Evolutionary conservation across 1,140 invertebrate genomes (phyloP).

Genomic region (Maconellicoccus hirsutus): DNA sequence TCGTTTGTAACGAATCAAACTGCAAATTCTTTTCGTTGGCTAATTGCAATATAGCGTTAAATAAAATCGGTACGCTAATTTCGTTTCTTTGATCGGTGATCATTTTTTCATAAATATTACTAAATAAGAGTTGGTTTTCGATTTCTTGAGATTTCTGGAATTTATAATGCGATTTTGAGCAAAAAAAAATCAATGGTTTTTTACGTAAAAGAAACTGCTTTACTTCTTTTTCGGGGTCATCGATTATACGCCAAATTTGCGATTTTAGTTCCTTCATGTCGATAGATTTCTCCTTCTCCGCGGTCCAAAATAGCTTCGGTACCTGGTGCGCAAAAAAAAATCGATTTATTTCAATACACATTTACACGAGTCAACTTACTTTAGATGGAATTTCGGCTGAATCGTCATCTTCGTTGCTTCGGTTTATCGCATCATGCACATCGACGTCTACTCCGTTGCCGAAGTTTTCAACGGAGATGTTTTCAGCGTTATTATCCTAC

Average conservation of each 20-base stretch:
- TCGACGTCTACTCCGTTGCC: background rate
- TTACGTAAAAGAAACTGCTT: too few relatives aligned
- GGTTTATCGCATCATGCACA: background rate
- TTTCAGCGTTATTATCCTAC: background rate
- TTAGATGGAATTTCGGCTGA: conserved; percentile 47
- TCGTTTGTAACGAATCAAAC: background rate
- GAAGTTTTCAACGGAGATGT: conserved; percentile 24
- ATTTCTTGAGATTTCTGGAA: background rate
- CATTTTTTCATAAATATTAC: background rate
- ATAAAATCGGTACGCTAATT: background rate
- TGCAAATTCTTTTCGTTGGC: conserved; percentile 1
- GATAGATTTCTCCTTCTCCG: conserved; percentile 62
- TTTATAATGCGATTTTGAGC: too few relatives aligned
- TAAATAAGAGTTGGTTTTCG: background rate
- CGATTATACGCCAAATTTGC: conserved; percentile 47
- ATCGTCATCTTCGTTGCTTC: conserved; percentile 38
- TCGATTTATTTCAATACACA: background rate
- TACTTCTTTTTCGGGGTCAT: background rate
- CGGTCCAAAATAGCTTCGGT: conserved; percentile 49
- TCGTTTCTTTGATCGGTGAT: background rate
- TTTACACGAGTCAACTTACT: conserved; percentile 26
- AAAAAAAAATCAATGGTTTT: too few relatives aligned
- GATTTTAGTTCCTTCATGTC: conserved; percentile 66
- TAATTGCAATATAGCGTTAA: conserved; percentile 11
- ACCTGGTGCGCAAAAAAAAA: too few relatives aligned